phyloP scores from a whole-genome alignment of 2,797 vertebrate species.

The Mormyrus proboscirostris region DNA sequence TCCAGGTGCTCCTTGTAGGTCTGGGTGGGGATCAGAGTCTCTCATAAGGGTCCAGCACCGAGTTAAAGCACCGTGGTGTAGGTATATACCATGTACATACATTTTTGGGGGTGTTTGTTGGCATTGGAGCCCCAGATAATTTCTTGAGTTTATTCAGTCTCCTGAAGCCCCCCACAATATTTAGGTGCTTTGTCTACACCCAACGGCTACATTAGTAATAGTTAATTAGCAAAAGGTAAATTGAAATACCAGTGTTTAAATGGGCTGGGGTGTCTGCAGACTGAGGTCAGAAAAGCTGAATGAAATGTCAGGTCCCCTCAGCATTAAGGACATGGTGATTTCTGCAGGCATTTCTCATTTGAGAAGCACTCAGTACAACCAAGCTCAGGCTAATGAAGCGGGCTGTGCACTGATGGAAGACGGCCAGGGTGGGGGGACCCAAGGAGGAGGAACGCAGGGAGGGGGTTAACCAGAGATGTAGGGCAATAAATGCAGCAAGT shows the following conservation, averaged over 20 bases:
- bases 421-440: neutral
- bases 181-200: neutral
- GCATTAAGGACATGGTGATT: neutral
- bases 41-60: neutral
- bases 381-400: neutral
- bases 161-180: neutral
- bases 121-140: neutral
- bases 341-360: neutral
- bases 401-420: neutral
- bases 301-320: neutral
- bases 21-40: slow-evolving; percentile 46
- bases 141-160: neutral
- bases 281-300: neutral
- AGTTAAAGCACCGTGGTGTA: neutral
- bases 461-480: neutral
- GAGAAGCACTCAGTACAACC: neutral
- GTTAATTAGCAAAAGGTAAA: neutral
- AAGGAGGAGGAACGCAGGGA: neutral
- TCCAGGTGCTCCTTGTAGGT: slow-evolving; percentile 97
- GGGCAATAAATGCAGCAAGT: neutral
- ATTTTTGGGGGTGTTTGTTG: neutral
- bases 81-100: neutral
- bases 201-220: neutral
- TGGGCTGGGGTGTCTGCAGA: neutral
- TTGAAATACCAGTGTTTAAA: neutral